These are phyloP conservation scores for Dinomys branickii DNA, from an alignment of 2,113 vertebrate genomes.

Conservation along the genomic window DNA sequence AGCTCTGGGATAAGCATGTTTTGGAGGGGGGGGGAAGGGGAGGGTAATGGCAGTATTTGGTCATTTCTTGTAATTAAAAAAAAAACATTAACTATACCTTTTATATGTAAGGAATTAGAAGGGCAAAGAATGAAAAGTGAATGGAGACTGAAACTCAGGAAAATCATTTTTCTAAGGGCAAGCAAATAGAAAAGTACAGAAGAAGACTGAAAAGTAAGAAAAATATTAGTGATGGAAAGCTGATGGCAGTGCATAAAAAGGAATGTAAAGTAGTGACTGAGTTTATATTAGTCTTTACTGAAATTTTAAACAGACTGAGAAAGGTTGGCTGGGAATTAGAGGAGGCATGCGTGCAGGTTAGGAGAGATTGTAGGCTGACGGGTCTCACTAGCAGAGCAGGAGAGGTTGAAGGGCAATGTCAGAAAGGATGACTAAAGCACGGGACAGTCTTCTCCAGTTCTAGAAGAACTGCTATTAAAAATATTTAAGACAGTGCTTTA, in stretches of 20 bases:
- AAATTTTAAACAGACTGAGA: not conserved
- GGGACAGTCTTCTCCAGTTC: not conserved
- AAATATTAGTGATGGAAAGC: not conserved
- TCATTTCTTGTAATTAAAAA: not conserved
- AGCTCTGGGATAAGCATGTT: not conserved
- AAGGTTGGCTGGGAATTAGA: not conserved
- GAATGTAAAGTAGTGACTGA: not conserved
- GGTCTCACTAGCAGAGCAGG: too few relatives aligned
- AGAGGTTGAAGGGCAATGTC: too few relatives aligned
- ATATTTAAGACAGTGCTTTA: not conserved
- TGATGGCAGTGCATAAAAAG: not conserved
- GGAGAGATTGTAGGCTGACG: not conserved
- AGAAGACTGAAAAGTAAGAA: not conserved
- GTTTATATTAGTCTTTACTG: not conserved
- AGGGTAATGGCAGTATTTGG: not conserved
- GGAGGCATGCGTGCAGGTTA: not conserved
- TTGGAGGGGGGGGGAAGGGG: too few relatives aligned
- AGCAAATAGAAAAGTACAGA: not conserved
- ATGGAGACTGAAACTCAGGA: not conserved
- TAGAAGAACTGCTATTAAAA: not conserved
- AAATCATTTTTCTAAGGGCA: not conserved
- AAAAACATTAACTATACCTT: not conserved
- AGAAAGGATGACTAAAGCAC: too few relatives aligned
- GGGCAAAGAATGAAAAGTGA: not conserved
- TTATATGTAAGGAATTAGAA: not conserved